Conservation (phyloP, 23 tunicate genomes). For the Diplosoma virens region DNA sequence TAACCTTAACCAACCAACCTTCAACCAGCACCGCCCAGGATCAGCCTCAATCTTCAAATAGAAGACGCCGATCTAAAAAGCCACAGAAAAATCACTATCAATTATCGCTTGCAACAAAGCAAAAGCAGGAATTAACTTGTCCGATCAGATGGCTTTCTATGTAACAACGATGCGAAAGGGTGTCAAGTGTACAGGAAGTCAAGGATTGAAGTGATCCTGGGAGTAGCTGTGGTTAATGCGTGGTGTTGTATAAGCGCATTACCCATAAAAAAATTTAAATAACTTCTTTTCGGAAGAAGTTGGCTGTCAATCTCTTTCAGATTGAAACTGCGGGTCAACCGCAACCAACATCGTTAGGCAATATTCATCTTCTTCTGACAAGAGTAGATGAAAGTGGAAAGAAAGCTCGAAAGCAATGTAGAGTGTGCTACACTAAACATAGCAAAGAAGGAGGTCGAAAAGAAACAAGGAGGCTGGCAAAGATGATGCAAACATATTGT, state of each 20-base stretch:
- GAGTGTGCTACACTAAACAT: background rate
- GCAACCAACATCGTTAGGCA: background rate
- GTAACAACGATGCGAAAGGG: background rate
- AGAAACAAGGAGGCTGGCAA: background rate
- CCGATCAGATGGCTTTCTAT: no score
- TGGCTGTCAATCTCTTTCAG: background rate
- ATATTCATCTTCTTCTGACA: background rate
- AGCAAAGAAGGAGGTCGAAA: background rate
- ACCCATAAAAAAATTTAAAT: background rate
- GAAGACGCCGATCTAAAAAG: background rate
- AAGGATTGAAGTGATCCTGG: background rate
- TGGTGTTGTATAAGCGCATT: background rate
- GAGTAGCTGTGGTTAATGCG: background rate
- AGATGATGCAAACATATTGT: background rate
- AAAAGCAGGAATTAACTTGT: no score
- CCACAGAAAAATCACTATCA: background rate
- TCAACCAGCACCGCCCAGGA: background rate
- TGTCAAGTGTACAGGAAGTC: background rate
- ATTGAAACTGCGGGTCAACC: background rate
- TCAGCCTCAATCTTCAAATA: no score
- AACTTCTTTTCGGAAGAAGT: background rate
- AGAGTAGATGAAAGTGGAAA: background rate
- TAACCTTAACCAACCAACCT: background rate
- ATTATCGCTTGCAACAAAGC: background rate
- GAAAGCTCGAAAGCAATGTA: background rate